These are phyloP conservation scores for Dasyprocta punctata DNA, from an alignment of 2,113 vertebrate genomes.

Conservation along the genomic window DNA sequence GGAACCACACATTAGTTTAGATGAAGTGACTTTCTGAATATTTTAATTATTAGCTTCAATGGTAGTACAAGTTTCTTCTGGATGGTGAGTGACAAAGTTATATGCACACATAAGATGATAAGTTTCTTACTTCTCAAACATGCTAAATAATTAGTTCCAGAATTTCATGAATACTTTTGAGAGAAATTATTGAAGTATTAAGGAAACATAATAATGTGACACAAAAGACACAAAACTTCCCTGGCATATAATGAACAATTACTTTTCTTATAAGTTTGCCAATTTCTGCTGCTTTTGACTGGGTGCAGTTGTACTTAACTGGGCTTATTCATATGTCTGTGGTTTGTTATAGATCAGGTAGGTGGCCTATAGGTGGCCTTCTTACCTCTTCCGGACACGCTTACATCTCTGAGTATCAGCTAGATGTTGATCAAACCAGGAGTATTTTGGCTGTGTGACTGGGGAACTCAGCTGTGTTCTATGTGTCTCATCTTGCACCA, in stretches of 20 bases:
- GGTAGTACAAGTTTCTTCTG: neutral
- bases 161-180: slow-evolving; percentile 32
- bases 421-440: neutral
- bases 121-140: neutral
- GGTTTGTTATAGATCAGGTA: neutral
- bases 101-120: neutral
- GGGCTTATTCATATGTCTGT: neutral
- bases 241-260: neutral
- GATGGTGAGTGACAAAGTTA: neutral
- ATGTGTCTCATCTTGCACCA: neutral
- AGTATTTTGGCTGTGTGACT: neutral
- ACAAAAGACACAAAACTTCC: neutral
- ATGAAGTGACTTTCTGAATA: neutral
- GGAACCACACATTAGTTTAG: neutral
- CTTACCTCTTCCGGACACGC: neutral
- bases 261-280: neutral
- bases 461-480: neutral
- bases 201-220: neutral
- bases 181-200: neutral
- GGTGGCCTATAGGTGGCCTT: neutral
- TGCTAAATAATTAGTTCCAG: neutral
- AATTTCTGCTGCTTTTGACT: neutral
- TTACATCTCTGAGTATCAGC: neutral
- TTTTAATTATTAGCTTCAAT: neutral
- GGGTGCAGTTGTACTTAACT: neutral